These are phyloP conservation scores for Drosophila bocki DNA, from an alignment of 1,140 invertebrate genomes.

Conservation along the genomic window DNA sequence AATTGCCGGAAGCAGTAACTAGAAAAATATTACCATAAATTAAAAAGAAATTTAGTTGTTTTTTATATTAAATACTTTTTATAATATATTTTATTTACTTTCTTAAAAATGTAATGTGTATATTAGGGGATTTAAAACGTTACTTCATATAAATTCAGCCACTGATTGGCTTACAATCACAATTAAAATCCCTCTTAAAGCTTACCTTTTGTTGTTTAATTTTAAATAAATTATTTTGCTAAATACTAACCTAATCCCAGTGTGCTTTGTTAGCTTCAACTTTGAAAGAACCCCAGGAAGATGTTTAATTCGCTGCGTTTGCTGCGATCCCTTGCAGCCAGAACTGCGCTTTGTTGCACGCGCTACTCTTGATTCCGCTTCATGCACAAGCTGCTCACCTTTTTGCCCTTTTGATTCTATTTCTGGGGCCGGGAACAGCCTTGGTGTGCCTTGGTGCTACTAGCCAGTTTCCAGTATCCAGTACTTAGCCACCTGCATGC, in stretches of 20 bases:
- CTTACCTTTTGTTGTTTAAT: not conserved
- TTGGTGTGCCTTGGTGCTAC: conserved; percentile 1
- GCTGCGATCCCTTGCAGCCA: conserved; percentile 26
- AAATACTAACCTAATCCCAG: not conserved
- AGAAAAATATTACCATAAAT: too few species aligned
- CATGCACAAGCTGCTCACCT: conserved; percentile 32
- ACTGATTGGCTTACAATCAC: not conserved
- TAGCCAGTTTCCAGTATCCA: not conserved
- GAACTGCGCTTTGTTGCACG: conserved; percentile 24
- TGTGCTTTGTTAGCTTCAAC: not conserved
- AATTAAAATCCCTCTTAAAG: too few species aligned
- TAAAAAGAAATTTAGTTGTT: too few species aligned
- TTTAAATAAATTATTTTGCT: not conserved
- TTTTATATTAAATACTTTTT: too few species aligned
- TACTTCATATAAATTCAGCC: not conserved
- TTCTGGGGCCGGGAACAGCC: conserved; percentile 6
- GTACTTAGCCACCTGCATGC: conserved; percentile 1
- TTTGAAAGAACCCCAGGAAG: not conserved
- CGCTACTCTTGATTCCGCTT: conserved; percentile 52
- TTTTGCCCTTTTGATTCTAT: conserved; percentile 40
- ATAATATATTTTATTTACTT: too few species aligned
- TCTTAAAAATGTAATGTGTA: too few species aligned
- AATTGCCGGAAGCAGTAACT: too few species aligned
- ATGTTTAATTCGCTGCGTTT: conserved; percentile 31
- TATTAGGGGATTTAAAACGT: not conserved